Percentiles rank a stretch among this genome's conserved stretches.
These are phyloP conservation scores for Leucopternis melanops DNA, from an alignment of 2,113 vertebrate genomes.

Conservation along the genomic window DNA sequence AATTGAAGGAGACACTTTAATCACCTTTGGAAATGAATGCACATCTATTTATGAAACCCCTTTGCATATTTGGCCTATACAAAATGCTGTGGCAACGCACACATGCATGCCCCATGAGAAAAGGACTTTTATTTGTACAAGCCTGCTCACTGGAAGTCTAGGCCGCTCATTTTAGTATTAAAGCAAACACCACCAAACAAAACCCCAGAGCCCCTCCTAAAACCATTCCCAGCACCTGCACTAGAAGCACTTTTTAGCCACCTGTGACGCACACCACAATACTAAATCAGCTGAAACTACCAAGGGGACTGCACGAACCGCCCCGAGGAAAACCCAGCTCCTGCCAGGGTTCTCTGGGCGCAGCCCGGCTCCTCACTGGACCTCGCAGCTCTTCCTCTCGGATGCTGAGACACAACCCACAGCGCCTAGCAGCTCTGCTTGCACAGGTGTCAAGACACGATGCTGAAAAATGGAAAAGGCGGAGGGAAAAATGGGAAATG, in stretches of 20 bases:
- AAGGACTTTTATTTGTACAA: background rate
- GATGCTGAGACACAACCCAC: too few relatives aligned
- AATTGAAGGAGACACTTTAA: background rate
- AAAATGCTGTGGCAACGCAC: background rate
- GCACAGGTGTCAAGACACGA: background rate
- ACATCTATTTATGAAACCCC: background rate
- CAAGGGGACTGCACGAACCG: background rate
- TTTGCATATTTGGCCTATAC: background rate
- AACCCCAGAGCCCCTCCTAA: background rate
- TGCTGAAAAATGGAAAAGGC: background rate
- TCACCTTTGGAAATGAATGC: background rate
- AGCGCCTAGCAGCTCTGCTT: background rate
- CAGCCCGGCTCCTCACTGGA: background rate
- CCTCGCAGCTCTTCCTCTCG: background rate
- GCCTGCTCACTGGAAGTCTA: background rate
- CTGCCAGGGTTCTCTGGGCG: background rate
- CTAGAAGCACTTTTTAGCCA: background rate
- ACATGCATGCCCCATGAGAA: background rate
- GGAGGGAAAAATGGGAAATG: background rate
- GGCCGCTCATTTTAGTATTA: background rate
- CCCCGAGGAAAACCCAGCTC: background rate
- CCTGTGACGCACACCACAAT: rapidly evolving
- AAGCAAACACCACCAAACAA: background rate
- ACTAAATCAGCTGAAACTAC: background rate
- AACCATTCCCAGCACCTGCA: background rate